Conservation (phyloP, 1,140 invertebrate species). For the Drosophila bifasciata region DNA sequence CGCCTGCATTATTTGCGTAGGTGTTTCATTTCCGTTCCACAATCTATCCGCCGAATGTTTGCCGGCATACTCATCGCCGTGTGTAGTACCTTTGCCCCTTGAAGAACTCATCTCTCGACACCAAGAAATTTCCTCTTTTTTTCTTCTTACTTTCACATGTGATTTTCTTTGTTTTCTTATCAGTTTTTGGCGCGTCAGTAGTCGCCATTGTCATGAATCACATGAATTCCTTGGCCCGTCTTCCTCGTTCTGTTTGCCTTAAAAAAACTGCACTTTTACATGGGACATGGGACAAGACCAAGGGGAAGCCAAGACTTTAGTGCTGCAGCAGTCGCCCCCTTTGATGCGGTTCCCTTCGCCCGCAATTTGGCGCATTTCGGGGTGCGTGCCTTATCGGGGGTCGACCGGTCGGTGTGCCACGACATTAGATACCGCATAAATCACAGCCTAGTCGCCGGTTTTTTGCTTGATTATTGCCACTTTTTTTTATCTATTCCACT, state of each 20-base stretch:
- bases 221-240: constrained; percentile 15
- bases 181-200: constrained; percentile 49
- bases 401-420: constrained; percentile 38
- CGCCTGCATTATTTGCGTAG: constrained; percentile 79
- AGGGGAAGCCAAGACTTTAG: not conserved
- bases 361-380: constrained; percentile 49
- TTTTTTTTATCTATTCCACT: constrained; percentile 78
- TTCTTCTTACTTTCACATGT: constrained; percentile 69
- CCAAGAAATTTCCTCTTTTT: constrained; percentile 42
- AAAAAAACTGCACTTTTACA: constrained; percentile 53
- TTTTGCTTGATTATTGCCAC: constrained; percentile 62
- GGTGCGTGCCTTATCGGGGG: constrained; percentile 71
- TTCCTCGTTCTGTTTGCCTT: constrained; percentile 2
- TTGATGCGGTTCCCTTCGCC: constrained; percentile 27
- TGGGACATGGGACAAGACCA: constrained; percentile 5
- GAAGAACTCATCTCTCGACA: constrained; percentile 14
- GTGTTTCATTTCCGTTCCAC: constrained; percentile 83
- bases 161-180: constrained; percentile 67
- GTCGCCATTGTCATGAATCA: constrained; percentile 51
- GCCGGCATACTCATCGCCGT: constrained; percentile 53
- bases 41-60: constrained; percentile 76
- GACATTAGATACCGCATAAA: constrained; percentile 74
- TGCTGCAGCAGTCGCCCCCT: not conserved
- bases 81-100: constrained; percentile 63
- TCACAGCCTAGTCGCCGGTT: constrained; percentile 73